phyloP scores from a whole-genome alignment of 2,888 invertebrate genomes.

The Sabellastarte sp. region DNA sequence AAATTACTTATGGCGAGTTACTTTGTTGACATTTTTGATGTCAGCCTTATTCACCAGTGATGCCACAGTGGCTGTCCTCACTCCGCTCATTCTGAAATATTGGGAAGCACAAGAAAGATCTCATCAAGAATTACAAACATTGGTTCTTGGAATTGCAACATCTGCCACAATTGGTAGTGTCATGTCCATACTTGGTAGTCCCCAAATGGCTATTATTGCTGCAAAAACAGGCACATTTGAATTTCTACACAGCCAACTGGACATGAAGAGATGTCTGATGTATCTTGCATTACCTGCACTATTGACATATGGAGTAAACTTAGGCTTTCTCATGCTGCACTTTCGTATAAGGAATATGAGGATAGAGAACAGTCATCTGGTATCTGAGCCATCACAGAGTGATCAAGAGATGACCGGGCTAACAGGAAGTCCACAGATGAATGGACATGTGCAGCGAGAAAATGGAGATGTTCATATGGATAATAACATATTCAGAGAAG shows the following conservation, averaged over 20 bases:
- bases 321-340: conserved; percentile 25
- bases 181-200: conserved; percentile 30
- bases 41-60: conserved; percentile 35
- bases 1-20: conserved; percentile 26
- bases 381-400: conserved; percentile 15
- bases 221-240: conserved; percentile 20
- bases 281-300: conserved; percentile 28
- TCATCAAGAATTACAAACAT: conserved; percentile 24
- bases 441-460: neutral
- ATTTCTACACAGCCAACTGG: conserved; percentile 20
- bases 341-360: conserved; percentile 1
- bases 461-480: neutral
- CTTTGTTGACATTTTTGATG: conserved; percentile 21
- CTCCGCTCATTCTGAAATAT: conserved; percentile 29
- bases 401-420: conserved; percentile 21
- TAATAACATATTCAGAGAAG: neutral
- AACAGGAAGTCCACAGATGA: too few relatives aligned
- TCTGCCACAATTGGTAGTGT: conserved; percentile 33
- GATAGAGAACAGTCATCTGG: conserved; percentile 12
- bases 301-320: conserved; percentile 25
- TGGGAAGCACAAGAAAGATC: conserved; percentile 32
- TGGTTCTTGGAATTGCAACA: conserved; percentile 31
- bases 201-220: conserved; percentile 32
- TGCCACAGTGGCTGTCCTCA: conserved; percentile 28
- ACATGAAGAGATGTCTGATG: conserved; percentile 19